Evolutionary conservation across 2,888 invertebrate genomes (phyloP), one percentile per base, ranked within the genome.

Genomic region (Muschampia plurimacula): DNA sequence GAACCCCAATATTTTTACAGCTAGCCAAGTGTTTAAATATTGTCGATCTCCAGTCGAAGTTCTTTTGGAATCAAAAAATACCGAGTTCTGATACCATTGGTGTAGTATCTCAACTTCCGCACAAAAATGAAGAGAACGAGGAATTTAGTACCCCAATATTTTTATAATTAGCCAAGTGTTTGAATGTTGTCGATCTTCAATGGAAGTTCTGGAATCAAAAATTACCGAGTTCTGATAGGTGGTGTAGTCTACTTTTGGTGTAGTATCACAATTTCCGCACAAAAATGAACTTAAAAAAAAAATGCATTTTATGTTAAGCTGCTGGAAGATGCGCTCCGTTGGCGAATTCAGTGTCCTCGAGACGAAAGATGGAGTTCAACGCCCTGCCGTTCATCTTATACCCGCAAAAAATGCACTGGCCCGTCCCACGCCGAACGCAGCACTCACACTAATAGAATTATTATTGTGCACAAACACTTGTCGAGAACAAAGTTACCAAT

Each of bases 381-480:
- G 89, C 90, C 89, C 91, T 85, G 80, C 84, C 88, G 89, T 89
- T 91, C 92, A 90, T 93, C 89, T 92, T 86, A 81, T 82, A 86
- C 83, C 85, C 87, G 91, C 93, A 94, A 94, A 94, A 94, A 94
- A 92, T 94, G 93, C 92, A 94, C 83, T 90, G 92, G 85, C 87
- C 86, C 92, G 88, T 90, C 93, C 92, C 93, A 92, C 93, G 89
- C 87, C 85, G 86, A 91, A 90, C 89, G 87, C 88, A 90, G 84
- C 86, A 87, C 89, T 84, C 89, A 88, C 89, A 89, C 90, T 89
- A 80, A 82, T 83, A 79, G 77, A 78, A 72, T 77, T 82, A 78
- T 83, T 83, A 83, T 78, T 83, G 80, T 84, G 83, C 81, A 83
- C 83, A 81, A 82, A 84, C 85, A 87, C 86, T 85, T 82, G 83